These are phyloP conservation scores for Anoncus sp. DNA, from an alignment of 2,888 invertebrate species.

Conservation along the genomic window DNA sequence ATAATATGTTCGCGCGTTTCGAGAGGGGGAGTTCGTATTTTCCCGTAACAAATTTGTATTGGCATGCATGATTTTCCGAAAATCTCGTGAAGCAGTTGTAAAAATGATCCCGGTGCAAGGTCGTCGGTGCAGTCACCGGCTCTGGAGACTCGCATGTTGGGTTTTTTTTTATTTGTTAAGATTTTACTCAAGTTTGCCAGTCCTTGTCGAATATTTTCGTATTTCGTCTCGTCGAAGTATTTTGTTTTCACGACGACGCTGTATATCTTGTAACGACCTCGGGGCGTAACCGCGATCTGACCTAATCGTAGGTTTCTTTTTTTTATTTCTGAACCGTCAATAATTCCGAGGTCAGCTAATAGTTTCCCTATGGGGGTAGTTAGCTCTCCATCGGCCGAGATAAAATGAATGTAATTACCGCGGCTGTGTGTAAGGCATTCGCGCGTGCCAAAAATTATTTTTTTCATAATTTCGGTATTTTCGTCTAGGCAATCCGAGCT, in stretches of 20 bases:
- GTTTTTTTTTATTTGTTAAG: too few relatives aligned
- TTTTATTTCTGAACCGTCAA: conserved; percentile 23
- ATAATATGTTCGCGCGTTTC: conserved; percentile 36
- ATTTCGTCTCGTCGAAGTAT: conserved; percentile 22
- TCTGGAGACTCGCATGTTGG: conserved; percentile 46
- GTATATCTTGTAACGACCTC: conserved; percentile 21
- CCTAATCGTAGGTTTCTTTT: not conserved
- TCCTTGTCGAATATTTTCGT: not conserved
- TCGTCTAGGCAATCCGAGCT: too few relatives aligned
- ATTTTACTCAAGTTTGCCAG: conserved; percentile 16
- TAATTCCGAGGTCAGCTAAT: conserved; percentile 34
- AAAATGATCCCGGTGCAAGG: not conserved
- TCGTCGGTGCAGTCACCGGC: conserved; percentile 31
- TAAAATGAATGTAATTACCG: too few relatives aligned
- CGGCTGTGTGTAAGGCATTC: too few relatives aligned
- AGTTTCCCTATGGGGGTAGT: conserved; percentile 23
- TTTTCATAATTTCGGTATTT: conserved; percentile 17
- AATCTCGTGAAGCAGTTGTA: too few relatives aligned
- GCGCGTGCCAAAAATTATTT: conserved; percentile 26
- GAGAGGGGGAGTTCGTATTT: conserved; percentile 13
- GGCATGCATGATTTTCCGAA: conserved; percentile 15
- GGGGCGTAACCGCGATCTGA: conserved; percentile 30
- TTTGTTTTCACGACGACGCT: conserved; percentile 25
- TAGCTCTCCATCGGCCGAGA: too few relatives aligned
- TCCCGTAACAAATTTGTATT: conserved; percentile 44